Base-by-base conservation (phyloP, 1,140 invertebrate genomes). In the Schmidtea mediterranea region DNA sequence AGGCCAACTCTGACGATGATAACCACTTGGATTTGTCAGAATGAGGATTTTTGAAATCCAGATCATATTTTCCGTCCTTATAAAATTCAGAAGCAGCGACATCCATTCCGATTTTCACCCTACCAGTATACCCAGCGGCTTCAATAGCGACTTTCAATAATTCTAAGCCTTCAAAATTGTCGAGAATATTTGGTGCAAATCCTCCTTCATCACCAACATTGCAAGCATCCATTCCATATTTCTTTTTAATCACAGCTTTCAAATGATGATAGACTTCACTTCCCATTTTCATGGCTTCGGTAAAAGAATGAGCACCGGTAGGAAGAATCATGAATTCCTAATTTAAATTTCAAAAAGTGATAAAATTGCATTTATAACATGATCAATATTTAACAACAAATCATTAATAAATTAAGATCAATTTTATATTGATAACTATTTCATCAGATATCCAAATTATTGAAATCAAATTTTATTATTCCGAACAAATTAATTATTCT, bases 171-270 rank as follows among this genome's bases (percentile, higher is more conserved):
- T 52, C 38, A 40, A 52, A 48, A 1, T 52, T 52, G 21, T 51
- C 82, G 52, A 78, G 74, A 63, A 97, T 92, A 65, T 97, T 94
- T 36, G 90, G 92, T 46, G 90, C 90, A 66, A 98, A 98, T 55
- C 90, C 90, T 71, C 92, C 90, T 65, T 98, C 90, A 72, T 98
- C 90, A 55, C 90, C 90, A 24, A 98, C 89, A 59, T 86, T 82
- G 48, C 89, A 97, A 22, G 89, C 63, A 56, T 66, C 62, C 50
- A 62, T 61, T 46, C 64, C 64, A 55, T 66, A 69, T 50, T 65
- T 65, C 43, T 59, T 57, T 69, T 95, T 86, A 62, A 98, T 95
- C 46, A 92, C 82, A 61, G 76, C 76, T 65, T 92, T 94, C 56
- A 98, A 67, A 59, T 90, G 79, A 60, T 98, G 90, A 61, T 95